Conservation (phyloP, 2,113 vertebrate genomes). For the Dipodomys stephensi region DNA sequence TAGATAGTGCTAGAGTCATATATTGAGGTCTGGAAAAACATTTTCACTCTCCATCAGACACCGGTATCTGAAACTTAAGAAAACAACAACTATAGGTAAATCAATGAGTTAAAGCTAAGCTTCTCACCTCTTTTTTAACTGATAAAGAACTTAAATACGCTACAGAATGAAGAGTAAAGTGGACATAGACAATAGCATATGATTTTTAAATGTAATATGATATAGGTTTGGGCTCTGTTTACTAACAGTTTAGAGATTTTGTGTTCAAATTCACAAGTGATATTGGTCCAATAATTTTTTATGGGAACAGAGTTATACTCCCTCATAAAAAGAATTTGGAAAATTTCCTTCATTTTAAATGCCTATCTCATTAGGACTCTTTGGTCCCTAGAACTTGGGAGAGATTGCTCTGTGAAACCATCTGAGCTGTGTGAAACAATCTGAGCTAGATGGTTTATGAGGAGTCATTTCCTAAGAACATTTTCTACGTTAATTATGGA, state of each 20-base stretch:
- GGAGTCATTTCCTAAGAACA: constrained; percentile 9
- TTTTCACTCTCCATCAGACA: not conserved
- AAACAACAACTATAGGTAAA: constrained; percentile 34
- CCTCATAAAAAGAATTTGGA: constrained; percentile 29
- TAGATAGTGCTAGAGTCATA: not conserved
- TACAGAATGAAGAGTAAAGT: not conserved
- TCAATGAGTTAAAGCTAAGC: not conserved
- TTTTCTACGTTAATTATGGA: constrained; percentile 25
- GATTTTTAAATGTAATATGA: not conserved
- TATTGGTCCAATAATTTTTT: not conserved
- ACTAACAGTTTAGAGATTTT: constrained; percentile 43
- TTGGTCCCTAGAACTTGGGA: not conserved
- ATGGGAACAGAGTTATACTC: not conserved
- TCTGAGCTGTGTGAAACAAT: not conserved
- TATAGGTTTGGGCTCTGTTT: not conserved
- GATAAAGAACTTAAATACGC: not conserved
- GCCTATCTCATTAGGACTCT: not conserved
- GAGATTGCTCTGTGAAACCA: constrained; percentile 33
- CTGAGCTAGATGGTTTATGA: not conserved
- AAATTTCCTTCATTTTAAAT: constrained; percentile 46
- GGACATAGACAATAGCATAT: not conserved
- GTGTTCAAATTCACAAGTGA: constrained; percentile 23
- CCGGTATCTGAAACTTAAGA: constrained; percentile 42
- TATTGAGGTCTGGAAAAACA: constrained; percentile 45
- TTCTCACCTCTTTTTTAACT: not conserved